Base-by-base conservation (phyloP, 1,140 invertebrate species). In the Pseudomyrmex dendroicus region DNA sequence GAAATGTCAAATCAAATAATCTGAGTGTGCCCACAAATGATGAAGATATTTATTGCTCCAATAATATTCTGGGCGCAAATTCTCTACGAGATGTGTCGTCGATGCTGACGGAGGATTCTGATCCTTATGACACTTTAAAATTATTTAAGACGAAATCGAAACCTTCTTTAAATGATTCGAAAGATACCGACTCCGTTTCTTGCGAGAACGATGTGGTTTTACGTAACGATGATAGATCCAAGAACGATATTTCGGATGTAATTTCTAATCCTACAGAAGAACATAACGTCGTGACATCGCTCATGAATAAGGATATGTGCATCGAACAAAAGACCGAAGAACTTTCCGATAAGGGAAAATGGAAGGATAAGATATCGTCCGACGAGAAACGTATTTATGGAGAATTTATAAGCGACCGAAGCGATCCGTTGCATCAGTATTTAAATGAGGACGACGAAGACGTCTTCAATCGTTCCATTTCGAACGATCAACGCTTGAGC, bases 371-470 rank as follows among this genome's bases (percentile, higher is more conserved):
- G 83, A 89, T 91, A 5, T 84, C 89, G 12, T 92, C 91, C 0
- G 94, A 95, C 52, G 95, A 95, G 10, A 95, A 95, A 89, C 92
- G 95, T 35, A 90, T 94, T 44, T 91, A 95, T 44, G 94, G 94
- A 0, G 95, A 96, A 87, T 95, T 95, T 17, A 95, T 96, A 0
- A 93, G 94, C 5, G 97, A 98, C 89, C 96, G 96, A 80, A 97
- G 97, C 84, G 97, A 98, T 95, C 97, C 97, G 0, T 92, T 98
- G 25, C 96, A 97, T 54, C 95, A 95, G 2, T 96, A 96, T 76
- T 90, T 96, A 35, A 95, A 96, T 10, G 93, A 93, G n/a, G 94
- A 95, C 7, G 95, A 96, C n/a, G 95, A 96, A 63, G 95, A 80
- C 56, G 85, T 89, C 2, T 90, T 91, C 35, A 77, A 88, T 50